Evolutionary conservation across 2,113 vertebrate species (phyloP), one percentile per base, ranked within the genome.

Genomic region (Pseudorasbora parva): DNA sequence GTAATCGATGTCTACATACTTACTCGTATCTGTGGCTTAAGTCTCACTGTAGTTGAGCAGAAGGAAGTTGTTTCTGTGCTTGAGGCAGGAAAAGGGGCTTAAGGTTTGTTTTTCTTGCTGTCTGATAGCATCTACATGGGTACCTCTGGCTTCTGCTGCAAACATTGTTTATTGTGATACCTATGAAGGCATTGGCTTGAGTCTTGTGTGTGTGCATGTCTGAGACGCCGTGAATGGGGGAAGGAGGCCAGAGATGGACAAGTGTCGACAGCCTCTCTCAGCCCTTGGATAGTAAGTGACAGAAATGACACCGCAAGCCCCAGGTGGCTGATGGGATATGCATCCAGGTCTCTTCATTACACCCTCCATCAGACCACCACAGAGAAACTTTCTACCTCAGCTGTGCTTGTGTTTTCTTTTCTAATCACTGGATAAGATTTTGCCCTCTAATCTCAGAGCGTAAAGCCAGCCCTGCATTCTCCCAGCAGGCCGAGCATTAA

Each of bases 51-150:
- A 89, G 91, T 90, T 88, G 89, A 91, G 92, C 87, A 56, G 93
- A 91, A 92, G 92, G 94, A 93, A 94, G 95, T 95, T 95, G 94
- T 95, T 95, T 93, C 94, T 93, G 82, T 94, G 95, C 95, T 93
- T 95, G 94, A 95, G 94, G 89, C 95, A 95, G 96, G 96, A 96
- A 97, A 95, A 93, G 94, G 92, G 93, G 94, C 92, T 94, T 80
- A 92, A 87, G 92, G 93, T 95, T 96, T 96, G 94, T 97, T 96
- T 90, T 96, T 95, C 93, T 95, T 95, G 92, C 92, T 91, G 92
- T 93, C 89, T 91, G 93, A 95, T 96, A 94, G 93, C 93, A 94
- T 95, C 93, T 90, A 93, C 91, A 92, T 88, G 91, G 90, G 91
- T 91, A 92, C 93, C 92, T 93, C 88, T 79, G 86, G 91, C 90